Evolutionary conservation across 2,113 vertebrate genomes (phyloP).

Genomic region (Pterophyllum scalare): DNA sequence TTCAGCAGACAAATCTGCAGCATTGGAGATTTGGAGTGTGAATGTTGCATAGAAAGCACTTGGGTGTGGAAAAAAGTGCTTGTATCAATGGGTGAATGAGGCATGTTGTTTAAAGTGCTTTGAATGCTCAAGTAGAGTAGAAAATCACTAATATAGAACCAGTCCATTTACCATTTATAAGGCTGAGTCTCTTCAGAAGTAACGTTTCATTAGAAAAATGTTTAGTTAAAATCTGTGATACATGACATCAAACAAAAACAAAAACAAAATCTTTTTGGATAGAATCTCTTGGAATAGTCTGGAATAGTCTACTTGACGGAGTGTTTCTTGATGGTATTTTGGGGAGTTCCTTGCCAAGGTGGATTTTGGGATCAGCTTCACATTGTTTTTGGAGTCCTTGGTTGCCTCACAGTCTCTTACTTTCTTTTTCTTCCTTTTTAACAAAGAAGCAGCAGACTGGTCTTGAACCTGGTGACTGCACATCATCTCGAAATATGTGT

Average conservation of each 20-base stretch:
- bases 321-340: too few relatives aligned
- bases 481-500: conserved; percentile 42
- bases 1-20: too few relatives aligned
- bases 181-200: not conserved
- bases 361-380: not conserved
- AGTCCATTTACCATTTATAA: not conserved
- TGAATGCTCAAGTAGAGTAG: too few relatives aligned
- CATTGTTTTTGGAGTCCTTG: not conserved
- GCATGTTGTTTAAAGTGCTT: too few relatives aligned
- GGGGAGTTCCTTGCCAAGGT: not conserved
- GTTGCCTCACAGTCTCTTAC: not conserved
- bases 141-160: too few relatives aligned
- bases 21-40: too few relatives aligned
- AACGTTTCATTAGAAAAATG: not conserved
- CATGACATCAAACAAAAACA: not conserved
- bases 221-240: not conserved
- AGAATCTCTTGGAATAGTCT: not conserved
- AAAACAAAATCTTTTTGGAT: not conserved
- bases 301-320: too few relatives aligned
- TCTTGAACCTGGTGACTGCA: conserved; percentile 42
- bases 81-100: too few relatives aligned
- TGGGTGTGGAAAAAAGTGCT: too few relatives aligned
- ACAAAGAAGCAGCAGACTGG: conserved; percentile 18
- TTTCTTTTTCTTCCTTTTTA: not conserved
- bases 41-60: too few relatives aligned